phyloP scores from a whole-genome alignment of 2,797 vertebrate genomes.

The Acropternis orthonyx region DNA sequence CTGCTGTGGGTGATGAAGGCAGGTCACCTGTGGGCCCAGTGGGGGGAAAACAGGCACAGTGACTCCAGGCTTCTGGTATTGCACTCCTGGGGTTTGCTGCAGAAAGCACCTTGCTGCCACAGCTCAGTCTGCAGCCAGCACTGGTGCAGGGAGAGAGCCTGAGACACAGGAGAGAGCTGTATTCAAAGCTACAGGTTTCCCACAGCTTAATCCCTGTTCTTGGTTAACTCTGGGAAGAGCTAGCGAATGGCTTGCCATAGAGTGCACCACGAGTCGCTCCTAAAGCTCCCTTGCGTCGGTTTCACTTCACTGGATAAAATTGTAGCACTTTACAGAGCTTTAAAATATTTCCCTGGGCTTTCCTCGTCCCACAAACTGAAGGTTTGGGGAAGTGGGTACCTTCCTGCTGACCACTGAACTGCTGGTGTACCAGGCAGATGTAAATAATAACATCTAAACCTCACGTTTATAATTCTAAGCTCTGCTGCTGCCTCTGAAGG shows the following conservation, averaged over 20 bases:
- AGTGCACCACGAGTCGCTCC: accelerated
- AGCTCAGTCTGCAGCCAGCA: not conserved
- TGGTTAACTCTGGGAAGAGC: not conserved
- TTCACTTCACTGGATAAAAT: not conserved
- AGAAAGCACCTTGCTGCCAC: not conserved
- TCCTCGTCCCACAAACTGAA: not conserved
- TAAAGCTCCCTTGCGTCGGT: not conserved
- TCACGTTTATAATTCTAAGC: not conserved
- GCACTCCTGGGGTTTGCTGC: not conserved
- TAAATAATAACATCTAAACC: not conserved
- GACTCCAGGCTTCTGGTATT: not conserved
- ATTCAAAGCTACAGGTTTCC: not conserved
- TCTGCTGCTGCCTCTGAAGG: not conserved
- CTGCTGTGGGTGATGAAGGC: not conserved
- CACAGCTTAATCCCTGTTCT: not conserved
- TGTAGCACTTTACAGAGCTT: not conserved
- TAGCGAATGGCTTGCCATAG: accelerated
- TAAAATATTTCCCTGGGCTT: not conserved
- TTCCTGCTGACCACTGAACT: not conserved
- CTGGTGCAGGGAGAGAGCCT: not conserved
- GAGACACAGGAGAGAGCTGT: not conserved
- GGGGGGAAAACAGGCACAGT: not conserved
- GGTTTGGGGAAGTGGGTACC: not conserved
- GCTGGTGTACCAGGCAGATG: not conserved
- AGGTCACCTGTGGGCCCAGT: accelerated